Evolutionary conservation across 2,113 vertebrate species (phyloP).

Genomic region (Psammodynastes pulverulentus): DNA sequence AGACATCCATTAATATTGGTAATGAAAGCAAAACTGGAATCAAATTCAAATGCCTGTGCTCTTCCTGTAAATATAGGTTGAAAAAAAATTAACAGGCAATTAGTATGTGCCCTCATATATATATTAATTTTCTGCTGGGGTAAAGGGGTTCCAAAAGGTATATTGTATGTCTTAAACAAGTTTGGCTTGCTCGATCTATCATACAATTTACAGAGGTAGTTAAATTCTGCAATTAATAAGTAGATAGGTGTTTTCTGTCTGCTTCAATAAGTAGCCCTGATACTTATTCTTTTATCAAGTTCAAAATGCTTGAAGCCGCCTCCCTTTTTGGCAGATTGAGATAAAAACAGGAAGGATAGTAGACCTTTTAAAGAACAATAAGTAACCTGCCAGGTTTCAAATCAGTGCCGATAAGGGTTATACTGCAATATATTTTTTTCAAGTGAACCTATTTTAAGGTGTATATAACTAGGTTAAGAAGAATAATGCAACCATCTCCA

Average conservation of each 20-base stretch:
- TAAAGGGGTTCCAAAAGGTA: background rate
- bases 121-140: background rate
- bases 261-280: background rate
- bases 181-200: background rate
- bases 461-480: background rate
- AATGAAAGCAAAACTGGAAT: constrained; percentile 13
- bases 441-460: background rate
- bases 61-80: background rate
- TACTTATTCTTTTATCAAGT: background rate
- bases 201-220: background rate
- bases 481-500: background rate
- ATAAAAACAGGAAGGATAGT: background rate
- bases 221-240: background rate
- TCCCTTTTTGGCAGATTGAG: background rate
- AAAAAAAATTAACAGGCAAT: background rate
- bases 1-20: constrained; percentile 39
- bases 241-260: background rate
- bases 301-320: background rate
- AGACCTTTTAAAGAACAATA: background rate
- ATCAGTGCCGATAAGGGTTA: background rate
- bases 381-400: background rate
- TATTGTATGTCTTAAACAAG: background rate
- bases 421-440: background rate
- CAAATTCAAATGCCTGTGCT: background rate
- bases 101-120: background rate